Evolutionary conservation across 92 coral and sea anemone genomes (phyloP).

Genomic region (Phenganax marumi): DNA sequence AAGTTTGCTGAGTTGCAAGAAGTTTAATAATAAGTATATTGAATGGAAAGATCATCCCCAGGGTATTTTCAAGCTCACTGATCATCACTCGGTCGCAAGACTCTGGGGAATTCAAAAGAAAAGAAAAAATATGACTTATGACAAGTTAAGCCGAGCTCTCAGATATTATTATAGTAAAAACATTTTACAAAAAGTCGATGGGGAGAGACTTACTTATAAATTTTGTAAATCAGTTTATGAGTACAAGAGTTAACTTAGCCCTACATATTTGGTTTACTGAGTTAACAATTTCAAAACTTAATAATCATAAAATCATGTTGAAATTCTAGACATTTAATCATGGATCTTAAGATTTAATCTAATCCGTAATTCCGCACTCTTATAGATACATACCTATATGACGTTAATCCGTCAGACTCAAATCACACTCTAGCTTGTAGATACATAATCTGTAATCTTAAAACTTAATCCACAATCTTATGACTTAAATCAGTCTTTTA

Average conservation of each 20-base stretch:
- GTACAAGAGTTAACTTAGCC: neutral
- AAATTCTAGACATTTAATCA: too few relatives aligned
- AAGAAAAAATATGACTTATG: conserved; percentile 95
- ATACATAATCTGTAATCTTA: too few relatives aligned
- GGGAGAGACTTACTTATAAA: conserved; percentile 91
- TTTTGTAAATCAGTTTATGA: conserved; percentile 64
- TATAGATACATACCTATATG: too few relatives aligned
- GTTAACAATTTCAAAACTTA: neutral
- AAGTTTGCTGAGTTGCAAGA: conserved; percentile 63
- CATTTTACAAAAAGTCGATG: conserved; percentile 85
- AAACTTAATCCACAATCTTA: too few relatives aligned
- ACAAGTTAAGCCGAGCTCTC: conserved; percentile 92
- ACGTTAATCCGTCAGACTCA: too few relatives aligned
- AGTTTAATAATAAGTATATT: conserved; percentile 69
- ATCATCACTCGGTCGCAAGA: conserved; percentile 90
- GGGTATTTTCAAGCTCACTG: conserved; percentile 84
- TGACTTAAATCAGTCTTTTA: too few relatives aligned
- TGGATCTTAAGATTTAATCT: too few relatives aligned
- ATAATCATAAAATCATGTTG: too few relatives aligned
- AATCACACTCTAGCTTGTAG: too few relatives aligned
- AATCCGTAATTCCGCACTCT: too few relatives aligned
- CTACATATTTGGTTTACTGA: neutral
- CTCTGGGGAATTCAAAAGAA: conserved; percentile 94
- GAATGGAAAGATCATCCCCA: conserved; percentile 87
- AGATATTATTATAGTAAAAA: conserved; percentile 92